Base-by-base conservation (phyloP, 2,797 vertebrate genomes). In the Eleutherodactylus coqui region DNA sequence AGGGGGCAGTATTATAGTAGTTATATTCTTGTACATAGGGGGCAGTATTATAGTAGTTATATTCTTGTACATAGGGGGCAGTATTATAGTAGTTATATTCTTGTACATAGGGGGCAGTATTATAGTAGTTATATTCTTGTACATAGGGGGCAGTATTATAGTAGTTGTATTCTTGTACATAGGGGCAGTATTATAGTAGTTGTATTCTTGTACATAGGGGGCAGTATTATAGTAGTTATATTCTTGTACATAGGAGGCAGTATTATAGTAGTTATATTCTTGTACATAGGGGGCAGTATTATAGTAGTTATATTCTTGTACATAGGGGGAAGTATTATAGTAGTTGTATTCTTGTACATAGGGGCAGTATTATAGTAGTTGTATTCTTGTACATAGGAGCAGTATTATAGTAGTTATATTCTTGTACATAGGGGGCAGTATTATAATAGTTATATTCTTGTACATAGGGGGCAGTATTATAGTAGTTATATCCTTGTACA, bases 11-110 rank as follows among this genome's bases (percentile, higher is more conserved):
- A 69, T 69, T 69, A 69, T 38, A 69, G 34, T 69, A 69, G 34
- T 69, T 38, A 32, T 69, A 69, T 36, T 69, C 34, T 69, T 69
- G 64, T 69, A 69, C 11, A 69, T 69, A 69, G 64, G 64, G 6
- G 19, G 34, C 17, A 69, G 34, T 69, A 34, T 64, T 64, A 64
- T 64, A 64, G 62, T 64, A 64, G 62, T 64, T 64, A 64, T 69
- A 69, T 36, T 69, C 64, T 69, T 21, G 32, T 69, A 69, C 2
- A 69, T 36, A 36, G 64, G 34, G n/a, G 10, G 64, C 32, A 69
- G 64, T 69, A 36, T 69, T 69, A 69, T 69, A 69, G 64, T 69
- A 70, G 67, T 41, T 70, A 70, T 70, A 70, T 24, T 70, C 36
- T 70, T 70, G 36, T 70, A 41, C 16, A 70, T 41, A 70, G 36